Conservation (phyloP, 2,113 vertebrate genomes). For the Chaetodon auriga region DNA sequence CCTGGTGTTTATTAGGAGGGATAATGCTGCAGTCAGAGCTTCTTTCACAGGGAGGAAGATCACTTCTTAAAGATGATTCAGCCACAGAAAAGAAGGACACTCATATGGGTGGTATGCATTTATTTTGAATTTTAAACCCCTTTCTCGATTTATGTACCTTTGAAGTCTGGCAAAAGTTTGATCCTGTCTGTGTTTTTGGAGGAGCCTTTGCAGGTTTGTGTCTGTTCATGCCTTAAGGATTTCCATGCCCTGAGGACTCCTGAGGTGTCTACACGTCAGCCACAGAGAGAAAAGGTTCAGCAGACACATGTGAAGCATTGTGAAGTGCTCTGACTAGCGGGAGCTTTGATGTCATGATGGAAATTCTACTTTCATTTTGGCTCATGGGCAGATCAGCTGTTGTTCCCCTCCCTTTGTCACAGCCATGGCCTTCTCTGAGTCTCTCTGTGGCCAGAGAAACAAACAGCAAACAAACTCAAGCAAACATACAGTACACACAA, state of each 20-base stretch:
- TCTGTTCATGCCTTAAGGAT: not conserved
- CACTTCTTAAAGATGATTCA: not conserved
- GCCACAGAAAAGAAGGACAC: not conserved
- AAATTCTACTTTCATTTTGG: constrained; percentile 20
- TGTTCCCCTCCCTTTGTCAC: constrained; percentile 6
- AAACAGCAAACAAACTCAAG: not conserved
- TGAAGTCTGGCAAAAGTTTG: not conserved
- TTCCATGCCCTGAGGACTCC: not conserved
- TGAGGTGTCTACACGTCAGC: not conserved
- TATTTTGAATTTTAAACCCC: constrained; percentile 1
- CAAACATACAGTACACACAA: not conserved
- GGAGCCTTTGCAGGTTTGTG: not conserved
- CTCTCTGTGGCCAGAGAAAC: not conserved
- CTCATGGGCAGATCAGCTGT: not conserved
- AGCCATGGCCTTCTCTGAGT: not conserved
- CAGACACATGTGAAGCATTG: not conserved
- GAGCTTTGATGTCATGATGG: constrained; percentile 6
- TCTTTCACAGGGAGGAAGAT: constrained; percentile 20
- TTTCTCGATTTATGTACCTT: not conserved
- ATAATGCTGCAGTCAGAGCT: constrained; percentile 8
- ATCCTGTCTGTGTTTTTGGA: not conserved
- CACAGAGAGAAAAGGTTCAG: not conserved
- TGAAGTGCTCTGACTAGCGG: not conserved
- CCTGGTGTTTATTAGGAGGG: constrained; percentile 8
- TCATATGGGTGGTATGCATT: not conserved